Conservation (phyloP, 2,797 vertebrate species). For the Brachymystax lenok region DNA sequence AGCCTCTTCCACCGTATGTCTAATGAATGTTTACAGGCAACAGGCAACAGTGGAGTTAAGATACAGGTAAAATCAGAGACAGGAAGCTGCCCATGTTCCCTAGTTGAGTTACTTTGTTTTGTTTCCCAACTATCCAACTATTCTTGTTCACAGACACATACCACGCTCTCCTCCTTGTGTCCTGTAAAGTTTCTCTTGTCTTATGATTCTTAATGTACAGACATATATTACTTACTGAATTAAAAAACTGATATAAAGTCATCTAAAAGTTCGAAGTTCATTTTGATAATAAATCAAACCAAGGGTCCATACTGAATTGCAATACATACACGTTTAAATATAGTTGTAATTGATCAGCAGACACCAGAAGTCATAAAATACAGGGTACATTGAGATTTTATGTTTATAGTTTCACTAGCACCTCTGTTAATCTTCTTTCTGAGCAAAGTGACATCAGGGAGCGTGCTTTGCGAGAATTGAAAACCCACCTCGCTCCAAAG, state of each 20-base stretch:
- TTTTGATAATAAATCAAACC: neutral
- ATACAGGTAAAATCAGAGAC: constrained; percentile 25
- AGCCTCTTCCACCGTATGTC: constrained; percentile 25
- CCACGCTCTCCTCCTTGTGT: neutral
- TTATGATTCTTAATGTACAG: neutral
- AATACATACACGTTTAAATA: neutral
- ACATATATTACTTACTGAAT: neutral
- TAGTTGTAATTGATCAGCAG: neutral
- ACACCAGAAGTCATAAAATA: neutral
- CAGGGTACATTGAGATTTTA: neutral
- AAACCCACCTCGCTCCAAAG: neutral
- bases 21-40: constrained; percentile 32
- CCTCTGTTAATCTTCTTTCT: neutral
- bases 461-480: neutral
- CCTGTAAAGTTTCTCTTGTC: neutral
- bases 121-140: neutral
- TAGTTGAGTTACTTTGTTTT: neutral
- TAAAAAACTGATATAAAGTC: neutral
- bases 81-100: neutral
- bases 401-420: neutral
- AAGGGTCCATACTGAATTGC: neutral
- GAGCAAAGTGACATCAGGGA: neutral
- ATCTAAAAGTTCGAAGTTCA: neutral
- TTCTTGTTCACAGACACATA: too few relatives aligned
- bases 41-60: too few relatives aligned